phyloP scores from a whole-genome alignment of 2,888 invertebrate species.

The Holacanthella duospinosa region DNA sequence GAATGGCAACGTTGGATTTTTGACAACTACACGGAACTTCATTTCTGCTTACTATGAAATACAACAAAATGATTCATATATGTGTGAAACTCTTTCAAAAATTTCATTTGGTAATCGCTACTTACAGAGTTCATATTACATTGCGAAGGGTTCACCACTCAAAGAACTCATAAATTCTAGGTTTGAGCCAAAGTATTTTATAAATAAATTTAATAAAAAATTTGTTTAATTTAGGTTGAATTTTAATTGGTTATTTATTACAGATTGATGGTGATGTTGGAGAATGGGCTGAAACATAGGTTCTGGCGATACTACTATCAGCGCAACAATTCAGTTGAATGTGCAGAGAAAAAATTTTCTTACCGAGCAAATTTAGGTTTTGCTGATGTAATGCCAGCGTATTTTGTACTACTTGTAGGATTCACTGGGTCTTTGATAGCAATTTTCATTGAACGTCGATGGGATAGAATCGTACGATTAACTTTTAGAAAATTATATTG shows the following conservation, averaged over 20 bases:
- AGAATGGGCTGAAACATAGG: not conserved
- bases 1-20: not conserved
- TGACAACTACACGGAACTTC: not conserved
- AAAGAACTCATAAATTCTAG: not conserved
- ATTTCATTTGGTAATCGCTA: not conserved
- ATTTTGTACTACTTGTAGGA: not conserved
- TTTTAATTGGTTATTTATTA: too few species aligned
- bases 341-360: not conserved
- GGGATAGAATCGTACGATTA: too few species aligned
- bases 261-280: not conserved
- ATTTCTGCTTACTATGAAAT: not conserved
- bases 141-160: not conserved
- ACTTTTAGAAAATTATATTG: too few species aligned
- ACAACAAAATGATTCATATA: not conserved
- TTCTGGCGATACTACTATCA: not conserved
- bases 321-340: not conserved
- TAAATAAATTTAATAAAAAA: not conserved
- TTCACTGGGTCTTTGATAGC: too few species aligned
- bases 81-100: not conserved
- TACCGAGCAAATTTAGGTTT: constrained; percentile 1
- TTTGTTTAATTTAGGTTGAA: not conserved
- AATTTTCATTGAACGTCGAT: too few species aligned
- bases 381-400: not conserved
- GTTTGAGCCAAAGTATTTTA: not conserved
- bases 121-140: not conserved